Conservation (phyloP, 1,140 invertebrate species). For the Drosophila willistoni region DNA sequence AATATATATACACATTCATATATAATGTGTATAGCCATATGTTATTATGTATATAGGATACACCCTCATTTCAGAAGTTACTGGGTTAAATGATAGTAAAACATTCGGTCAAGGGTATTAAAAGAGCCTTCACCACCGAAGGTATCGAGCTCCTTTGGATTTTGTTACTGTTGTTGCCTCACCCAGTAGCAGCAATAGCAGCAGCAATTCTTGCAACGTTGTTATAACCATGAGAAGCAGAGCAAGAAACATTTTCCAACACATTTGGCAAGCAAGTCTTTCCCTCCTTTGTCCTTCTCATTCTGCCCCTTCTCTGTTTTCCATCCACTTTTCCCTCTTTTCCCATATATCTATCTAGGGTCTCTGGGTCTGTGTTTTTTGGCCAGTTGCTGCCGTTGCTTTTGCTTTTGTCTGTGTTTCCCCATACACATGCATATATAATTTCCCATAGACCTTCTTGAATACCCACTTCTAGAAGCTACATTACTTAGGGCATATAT, state of each 20-base stretch:
- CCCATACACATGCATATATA: conserved; percentile 17
- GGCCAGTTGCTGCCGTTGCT: conserved; percentile 44
- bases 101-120: neutral
- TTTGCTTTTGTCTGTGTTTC: conserved; percentile 6
- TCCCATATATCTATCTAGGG: no score
- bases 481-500: neutral
- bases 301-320: no score
- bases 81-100: neutral
- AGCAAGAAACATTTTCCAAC: conserved; percentile 75
- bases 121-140: neutral
- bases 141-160: neutral
- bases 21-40: no score
- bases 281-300: neutral
- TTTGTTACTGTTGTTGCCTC: neutral
- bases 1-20: neutral
- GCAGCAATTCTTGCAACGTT: conserved; percentile 46
- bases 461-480: neutral
- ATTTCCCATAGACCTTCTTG: neutral
- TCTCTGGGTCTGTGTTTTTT: conserved; percentile 56
- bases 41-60: no score
- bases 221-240: conserved; percentile 49
- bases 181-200: neutral
- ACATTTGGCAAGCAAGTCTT: conserved; percentile 66
- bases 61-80: no score
- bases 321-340: no score